Percentiles rank a stretch among this genome's conserved stretches.
Conservation (phyloP, 1,140 invertebrate species). For the Drosophila mauritiana region DNA sequence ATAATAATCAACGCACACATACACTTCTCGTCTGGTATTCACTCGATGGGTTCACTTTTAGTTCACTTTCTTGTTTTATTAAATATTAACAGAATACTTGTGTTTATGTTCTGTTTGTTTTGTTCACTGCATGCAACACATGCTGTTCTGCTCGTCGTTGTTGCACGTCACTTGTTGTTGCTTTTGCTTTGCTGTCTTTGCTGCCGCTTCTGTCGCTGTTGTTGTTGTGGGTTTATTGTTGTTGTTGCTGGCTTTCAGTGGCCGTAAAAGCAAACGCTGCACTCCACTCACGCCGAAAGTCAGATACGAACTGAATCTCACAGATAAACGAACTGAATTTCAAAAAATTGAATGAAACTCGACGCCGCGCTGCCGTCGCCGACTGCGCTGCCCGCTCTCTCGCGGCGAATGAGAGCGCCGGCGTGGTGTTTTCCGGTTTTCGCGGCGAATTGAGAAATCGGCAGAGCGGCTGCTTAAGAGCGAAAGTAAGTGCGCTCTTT, state of each 20-base stretch:
- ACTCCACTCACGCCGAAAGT: conserved; percentile 81
- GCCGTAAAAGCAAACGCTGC: conserved; percentile 67
- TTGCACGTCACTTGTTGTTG: conserved; percentile 39
- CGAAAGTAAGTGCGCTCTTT: background rate
- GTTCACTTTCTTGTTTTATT: conserved; percentile 12
- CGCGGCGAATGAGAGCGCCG: conserved; percentile 24
- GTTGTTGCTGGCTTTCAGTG: conserved; percentile 27
- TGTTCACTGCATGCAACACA: conserved; percentile 69
- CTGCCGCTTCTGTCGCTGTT: conserved; percentile 32
- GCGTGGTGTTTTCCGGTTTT: conserved; percentile 53
- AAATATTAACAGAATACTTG: conserved; percentile 16
- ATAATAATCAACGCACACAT: conserved; percentile 54
- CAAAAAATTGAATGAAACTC: conserved; percentile 74
- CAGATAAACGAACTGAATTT: conserved; percentile 33
- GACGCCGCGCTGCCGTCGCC: conserved; percentile 49
- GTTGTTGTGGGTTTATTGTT: conserved; percentile 36
- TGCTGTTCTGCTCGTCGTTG: conserved; percentile 37
- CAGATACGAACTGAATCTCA: conserved; percentile 57
- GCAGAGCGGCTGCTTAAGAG: conserved; percentile 1
- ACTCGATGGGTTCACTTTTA: background rate
- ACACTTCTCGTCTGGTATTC: conserved; percentile 41
- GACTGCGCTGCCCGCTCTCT: conserved; percentile 7
- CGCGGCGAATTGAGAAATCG: conserved; percentile 58
- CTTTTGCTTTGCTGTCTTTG: conserved; percentile 15
- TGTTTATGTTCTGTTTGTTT: conserved; percentile 13